These are phyloP conservation scores for Galerucella pusilla DNA, from an alignment of 2,888 invertebrate species.

Conservation along the genomic window DNA sequence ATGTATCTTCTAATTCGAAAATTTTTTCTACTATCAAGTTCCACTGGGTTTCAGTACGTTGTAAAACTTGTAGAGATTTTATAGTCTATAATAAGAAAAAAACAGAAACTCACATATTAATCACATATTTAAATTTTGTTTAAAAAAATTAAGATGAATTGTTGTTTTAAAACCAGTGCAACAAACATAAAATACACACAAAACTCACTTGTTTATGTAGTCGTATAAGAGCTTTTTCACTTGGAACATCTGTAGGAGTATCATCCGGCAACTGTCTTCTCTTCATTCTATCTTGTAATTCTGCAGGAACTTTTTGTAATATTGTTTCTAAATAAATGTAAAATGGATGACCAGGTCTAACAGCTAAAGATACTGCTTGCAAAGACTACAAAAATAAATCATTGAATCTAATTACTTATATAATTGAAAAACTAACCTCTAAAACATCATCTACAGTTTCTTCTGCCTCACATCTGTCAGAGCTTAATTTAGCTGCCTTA, in stretches of 20 bases:
- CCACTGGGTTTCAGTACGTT: slow-evolving; percentile 96
- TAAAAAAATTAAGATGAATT: no score
- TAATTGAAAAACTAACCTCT: slow-evolving; percentile 71
- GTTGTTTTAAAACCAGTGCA: not conserved
- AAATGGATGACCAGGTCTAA: slow-evolving; percentile 80
- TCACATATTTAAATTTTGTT: no score
- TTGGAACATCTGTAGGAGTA: slow-evolving; percentile 74
- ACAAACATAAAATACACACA: not conserved
- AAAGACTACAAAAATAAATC: slow-evolving; percentile 73
- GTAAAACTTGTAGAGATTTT: slow-evolving; percentile 90
- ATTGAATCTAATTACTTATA: slow-evolving; percentile 47
- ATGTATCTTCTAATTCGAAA: slow-evolving; percentile 88
- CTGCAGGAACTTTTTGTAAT: slow-evolving; percentile 85
- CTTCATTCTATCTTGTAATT: slow-evolving; percentile 79
- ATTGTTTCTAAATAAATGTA: slow-evolving; percentile 89
- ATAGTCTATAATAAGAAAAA: slow-evolving; percentile 71
- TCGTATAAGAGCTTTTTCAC: slow-evolving; percentile 87
- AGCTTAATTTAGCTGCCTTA: slow-evolving; percentile 91
- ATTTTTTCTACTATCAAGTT: slow-evolving; percentile 83
- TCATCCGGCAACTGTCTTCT: slow-evolving; percentile 71
- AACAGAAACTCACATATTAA: not conserved
- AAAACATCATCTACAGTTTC: slow-evolving; percentile 95
- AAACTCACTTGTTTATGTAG: slow-evolving; percentile 85
- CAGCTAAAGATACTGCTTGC: slow-evolving; percentile 81
- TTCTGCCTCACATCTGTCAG: slow-evolving; percentile 97